A percentile compares a stretch with the other conserved stretches of the same genome.
These are phyloP conservation scores for Bicyclus anynana DNA, from an alignment of 1,140 invertebrate species.

Conservation along the genomic window DNA sequence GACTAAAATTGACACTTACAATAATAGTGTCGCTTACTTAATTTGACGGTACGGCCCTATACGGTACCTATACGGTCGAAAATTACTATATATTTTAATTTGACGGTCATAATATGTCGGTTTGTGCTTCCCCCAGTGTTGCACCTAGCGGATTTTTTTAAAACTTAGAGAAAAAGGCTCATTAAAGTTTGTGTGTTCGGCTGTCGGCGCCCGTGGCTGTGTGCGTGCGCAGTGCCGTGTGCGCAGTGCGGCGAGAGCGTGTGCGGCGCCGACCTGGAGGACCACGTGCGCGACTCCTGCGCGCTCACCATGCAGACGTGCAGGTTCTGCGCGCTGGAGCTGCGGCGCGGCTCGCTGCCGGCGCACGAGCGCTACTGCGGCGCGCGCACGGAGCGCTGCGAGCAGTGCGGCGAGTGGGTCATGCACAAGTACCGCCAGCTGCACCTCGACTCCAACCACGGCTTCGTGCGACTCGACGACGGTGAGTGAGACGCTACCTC, in stretches of 20 bases:
- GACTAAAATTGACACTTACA: too few relatives aligned
- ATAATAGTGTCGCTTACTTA: too few relatives aligned
- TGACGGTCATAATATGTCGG: too few relatives aligned
- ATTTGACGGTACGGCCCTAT: too few relatives aligned
- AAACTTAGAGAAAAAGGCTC: too few relatives aligned
- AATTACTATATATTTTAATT: too few relatives aligned
- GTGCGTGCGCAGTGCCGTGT: slow-evolving; percentile 44
- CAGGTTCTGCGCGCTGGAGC: slow-evolving; percentile 80
- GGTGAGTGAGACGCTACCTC: slow-evolving; percentile 43
- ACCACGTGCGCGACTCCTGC: slow-evolving; percentile 64
- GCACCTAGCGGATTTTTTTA: too few relatives aligned
- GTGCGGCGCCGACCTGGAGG: slow-evolving; percentile 60
- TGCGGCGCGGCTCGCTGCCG: slow-evolving; percentile 77
- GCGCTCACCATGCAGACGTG: slow-evolving; percentile 34
- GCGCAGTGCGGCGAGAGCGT: slow-evolving; percentile 59
- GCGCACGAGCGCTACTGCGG: slow-evolving; percentile 83
- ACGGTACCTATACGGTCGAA: too few relatives aligned
- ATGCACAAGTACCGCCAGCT: slow-evolving; percentile 82
- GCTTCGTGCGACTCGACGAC: slow-evolving; percentile 78
- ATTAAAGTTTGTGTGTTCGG: too few relatives aligned
- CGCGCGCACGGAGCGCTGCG: slow-evolving; percentile 81
- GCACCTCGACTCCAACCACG: slow-evolving; percentile 81
- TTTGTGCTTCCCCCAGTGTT: too few relatives aligned
- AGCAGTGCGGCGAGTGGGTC: slow-evolving; percentile 81
- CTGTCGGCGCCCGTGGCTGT: too few relatives aligned